Evolutionary conservation across 2,113 vertebrate genomes (phyloP).

Genomic region (Serinus canaria): DNA sequence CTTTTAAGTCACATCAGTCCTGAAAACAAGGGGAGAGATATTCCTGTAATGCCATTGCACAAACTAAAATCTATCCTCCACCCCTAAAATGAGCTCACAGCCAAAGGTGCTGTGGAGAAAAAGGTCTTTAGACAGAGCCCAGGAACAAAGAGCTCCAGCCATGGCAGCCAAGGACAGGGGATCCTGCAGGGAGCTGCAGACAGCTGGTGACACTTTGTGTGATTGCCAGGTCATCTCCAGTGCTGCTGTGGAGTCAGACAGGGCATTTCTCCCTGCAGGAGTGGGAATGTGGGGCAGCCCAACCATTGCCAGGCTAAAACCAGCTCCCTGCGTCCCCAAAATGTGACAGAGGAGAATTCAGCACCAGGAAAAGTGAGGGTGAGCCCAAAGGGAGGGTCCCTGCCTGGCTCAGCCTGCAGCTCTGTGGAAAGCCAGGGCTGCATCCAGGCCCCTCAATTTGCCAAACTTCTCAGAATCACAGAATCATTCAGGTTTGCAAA

Average conservation of each 20-base stretch:
- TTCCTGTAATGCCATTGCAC: not conserved
- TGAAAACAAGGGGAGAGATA: not conserved
- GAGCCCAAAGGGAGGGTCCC: not conserved
- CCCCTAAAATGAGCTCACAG: not conserved
- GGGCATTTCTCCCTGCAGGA: constrained; percentile 7
- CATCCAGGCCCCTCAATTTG: not conserved
- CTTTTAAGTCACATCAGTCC: not conserved
- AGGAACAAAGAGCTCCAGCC: not conserved
- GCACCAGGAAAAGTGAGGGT: not conserved
- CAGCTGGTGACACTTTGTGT: constrained; percentile 22
- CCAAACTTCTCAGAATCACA: not conserved
- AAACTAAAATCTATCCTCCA: not conserved
- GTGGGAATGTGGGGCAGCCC: not conserved
- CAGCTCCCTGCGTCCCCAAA: not conserved
- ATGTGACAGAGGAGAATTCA: not conserved
- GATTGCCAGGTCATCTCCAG: not conserved
- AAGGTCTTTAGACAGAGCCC: not conserved
- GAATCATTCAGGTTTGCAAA: not conserved
- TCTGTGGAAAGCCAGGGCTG: not conserved
- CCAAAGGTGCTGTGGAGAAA: not conserved
- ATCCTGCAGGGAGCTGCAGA: not conserved
- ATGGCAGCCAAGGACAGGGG: not conserved
- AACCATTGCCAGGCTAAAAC: not conserved
- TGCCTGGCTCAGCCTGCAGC: not conserved
- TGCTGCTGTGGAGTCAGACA: not conserved